A percentile compares a stretch with the other conserved stretches of the same genome.
Evolutionary conservation across 2,888 invertebrate species (phyloP).

Genomic region (Julus scandinavius): DNA sequence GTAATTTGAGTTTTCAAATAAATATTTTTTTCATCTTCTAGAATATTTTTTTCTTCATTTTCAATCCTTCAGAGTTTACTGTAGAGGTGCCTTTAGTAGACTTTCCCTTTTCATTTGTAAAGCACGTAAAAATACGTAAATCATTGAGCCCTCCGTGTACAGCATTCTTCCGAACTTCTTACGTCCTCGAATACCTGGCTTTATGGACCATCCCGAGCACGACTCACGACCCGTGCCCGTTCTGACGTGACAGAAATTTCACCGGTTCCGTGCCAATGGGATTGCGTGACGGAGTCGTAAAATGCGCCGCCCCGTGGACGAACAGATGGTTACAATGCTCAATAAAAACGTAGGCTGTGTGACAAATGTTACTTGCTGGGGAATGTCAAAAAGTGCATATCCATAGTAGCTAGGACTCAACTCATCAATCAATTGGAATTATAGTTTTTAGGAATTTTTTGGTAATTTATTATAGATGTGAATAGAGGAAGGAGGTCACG

Average conservation of each 20-base stretch:
- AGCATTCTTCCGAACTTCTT: neutral
- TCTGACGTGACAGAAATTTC: slow-evolving; percentile 14
- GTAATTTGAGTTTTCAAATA: neutral
- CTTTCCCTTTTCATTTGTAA: neutral
- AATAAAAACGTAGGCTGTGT: neutral
- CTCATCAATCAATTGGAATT: no score
- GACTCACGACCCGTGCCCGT: neutral
- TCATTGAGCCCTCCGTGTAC: neutral
- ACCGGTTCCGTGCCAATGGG: neutral
- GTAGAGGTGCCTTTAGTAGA: neutral
- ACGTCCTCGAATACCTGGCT: neutral
- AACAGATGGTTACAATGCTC: neutral
- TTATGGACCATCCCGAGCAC: neutral
- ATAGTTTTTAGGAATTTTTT: no score
- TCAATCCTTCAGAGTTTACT: neutral
- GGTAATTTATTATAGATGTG: no score
- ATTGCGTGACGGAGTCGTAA: neutral
- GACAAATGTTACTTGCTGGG: no score
- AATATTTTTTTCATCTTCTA: neutral
- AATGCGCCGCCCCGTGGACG: neutral
- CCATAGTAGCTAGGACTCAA: no score
- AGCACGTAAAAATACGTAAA: neutral
- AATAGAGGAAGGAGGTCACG: no score
- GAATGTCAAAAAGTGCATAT: no score
- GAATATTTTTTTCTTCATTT: no score